Percentiles rank a stretch among this genome's conserved stretches.
These are phyloP conservation scores for Ganaspis brasiliensis DNA, from an alignment of 2,888 invertebrate species.

Conservation along the genomic window DNA sequence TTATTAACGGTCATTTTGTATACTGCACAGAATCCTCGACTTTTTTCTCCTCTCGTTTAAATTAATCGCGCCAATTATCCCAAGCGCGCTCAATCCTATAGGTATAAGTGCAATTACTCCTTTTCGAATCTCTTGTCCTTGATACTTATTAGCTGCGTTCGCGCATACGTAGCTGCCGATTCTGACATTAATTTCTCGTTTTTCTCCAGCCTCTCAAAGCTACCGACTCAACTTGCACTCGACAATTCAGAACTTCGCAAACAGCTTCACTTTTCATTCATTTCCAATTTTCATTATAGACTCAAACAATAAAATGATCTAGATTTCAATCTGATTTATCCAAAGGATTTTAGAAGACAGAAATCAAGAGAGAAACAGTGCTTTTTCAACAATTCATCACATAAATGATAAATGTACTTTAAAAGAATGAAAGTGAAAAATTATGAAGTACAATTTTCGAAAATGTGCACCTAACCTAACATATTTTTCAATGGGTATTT, in stretches of 20 bases:
- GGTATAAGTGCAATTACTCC: constrained; percentile 40
- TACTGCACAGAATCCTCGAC: constrained; percentile 11
- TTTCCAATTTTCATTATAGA: constrained; percentile 21
- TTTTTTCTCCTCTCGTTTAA: constrained; percentile 34
- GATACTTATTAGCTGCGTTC: constrained; percentile 32
- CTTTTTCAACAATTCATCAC: no score
- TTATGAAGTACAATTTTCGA: no score
- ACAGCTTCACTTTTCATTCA: constrained; percentile 7
- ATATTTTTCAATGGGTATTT: no score
- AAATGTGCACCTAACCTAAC: no score
- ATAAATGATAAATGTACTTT: no score
- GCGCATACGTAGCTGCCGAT: constrained; percentile 37
- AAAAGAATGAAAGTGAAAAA: no score
- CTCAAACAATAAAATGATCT: constrained; percentile 23
- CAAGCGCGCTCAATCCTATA: constrained; percentile 26
- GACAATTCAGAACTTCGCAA: no score
- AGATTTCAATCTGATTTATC: constrained; percentile 29
- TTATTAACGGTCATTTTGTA: constrained; percentile 40
- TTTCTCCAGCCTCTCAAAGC: constrained; percentile 36
- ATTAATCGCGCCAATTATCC: constrained; percentile 43
- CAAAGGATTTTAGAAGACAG: not conserved
- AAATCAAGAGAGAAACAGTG: no score
- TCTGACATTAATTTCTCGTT: constrained; percentile 42
- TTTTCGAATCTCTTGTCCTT: constrained; percentile 40
- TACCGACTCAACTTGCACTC: constrained; percentile 21